Conservation (phyloP, 1,140 invertebrate species). For the Ganaspis sp. region DNA sequence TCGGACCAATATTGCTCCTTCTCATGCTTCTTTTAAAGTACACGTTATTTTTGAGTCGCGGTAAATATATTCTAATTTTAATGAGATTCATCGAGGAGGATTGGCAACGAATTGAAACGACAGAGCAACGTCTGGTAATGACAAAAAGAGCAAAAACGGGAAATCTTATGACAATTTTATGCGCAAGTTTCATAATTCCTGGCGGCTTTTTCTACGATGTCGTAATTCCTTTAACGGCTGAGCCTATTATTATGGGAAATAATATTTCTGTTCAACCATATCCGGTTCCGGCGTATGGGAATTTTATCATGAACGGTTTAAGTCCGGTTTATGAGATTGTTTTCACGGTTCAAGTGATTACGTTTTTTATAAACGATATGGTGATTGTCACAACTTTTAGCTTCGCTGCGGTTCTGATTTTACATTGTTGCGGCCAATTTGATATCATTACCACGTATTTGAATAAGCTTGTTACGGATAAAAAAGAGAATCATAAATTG, state of each 20-base stretch:
- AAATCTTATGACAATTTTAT: slow-evolving; percentile 35
- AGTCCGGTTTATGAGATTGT: slow-evolving; percentile 27
- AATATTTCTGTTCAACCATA: slow-evolving; percentile 35
- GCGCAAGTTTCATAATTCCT: slow-evolving; percentile 40
- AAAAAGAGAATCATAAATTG: not conserved
- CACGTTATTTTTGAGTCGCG: not conserved
- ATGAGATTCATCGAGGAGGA: not conserved
- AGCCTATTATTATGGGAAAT: not conserved
- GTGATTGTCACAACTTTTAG: not conserved
- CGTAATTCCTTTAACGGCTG: slow-evolving; percentile 36
- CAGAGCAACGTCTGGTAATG: slow-evolving; percentile 38
- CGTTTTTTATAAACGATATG: not conserved
- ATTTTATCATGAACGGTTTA: not conserved
- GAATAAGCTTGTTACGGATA: not conserved
- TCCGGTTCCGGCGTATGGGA: not conserved
- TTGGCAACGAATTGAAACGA: not conserved
- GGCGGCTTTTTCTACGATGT: slow-evolving; percentile 46
- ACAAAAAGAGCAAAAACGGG: slow-evolving; percentile 41
- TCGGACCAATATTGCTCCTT: no score
- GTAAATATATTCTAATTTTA: not conserved
- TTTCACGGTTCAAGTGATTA: not conserved
- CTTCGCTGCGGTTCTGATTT: not conserved
- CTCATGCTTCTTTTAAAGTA: not conserved
- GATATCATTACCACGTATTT: not conserved
- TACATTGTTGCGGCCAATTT: not conserved